These are phyloP conservation scores for Metopia argyrocephala DNA, from an alignment of 2,888 invertebrate genomes.

Conservation along the genomic window DNA sequence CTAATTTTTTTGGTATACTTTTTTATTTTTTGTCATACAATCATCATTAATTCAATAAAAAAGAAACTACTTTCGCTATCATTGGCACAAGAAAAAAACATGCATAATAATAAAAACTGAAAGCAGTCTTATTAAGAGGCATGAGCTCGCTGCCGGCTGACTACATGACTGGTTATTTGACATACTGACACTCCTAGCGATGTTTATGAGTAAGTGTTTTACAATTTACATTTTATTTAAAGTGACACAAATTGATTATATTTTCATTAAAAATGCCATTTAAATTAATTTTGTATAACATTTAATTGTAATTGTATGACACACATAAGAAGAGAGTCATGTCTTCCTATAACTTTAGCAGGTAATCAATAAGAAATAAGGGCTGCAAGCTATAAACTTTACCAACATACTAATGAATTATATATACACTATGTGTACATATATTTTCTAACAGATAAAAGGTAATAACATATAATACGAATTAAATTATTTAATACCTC, in stretches of 20 bases:
- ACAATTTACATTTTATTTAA: slow-evolving; percentile 21
- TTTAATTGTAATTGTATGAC: background rate
- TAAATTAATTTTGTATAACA: slow-evolving; percentile 19
- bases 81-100: slow-evolving; percentile 16
- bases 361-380: slow-evolving; percentile 20
- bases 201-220: slow-evolving; percentile 41
- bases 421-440: background rate
- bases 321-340: background rate
- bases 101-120: background rate
- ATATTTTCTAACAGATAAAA: slow-evolving; percentile 25
- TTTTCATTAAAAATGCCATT: slow-evolving; percentile 43
- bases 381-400: slow-evolving; percentile 18
- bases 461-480: background rate
- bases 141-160: slow-evolving; percentile 4
- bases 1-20: slow-evolving; percentile 16
- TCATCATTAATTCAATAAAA: too few species aligned
- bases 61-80: slow-evolving; percentile 62
- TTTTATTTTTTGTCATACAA: background rate
- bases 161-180: slow-evolving; percentile 3
- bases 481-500: slow-evolving; percentile 35
- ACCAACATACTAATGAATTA: slow-evolving; percentile 3
- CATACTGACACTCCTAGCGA: slow-evolving; percentile 37
- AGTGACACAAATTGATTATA: slow-evolving; percentile 53
- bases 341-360: background rate
- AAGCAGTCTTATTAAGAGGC: slow-evolving; percentile 6